Conservation (phyloP, 2,113 vertebrate species). For the Semicossyphus pulcher region DNA sequence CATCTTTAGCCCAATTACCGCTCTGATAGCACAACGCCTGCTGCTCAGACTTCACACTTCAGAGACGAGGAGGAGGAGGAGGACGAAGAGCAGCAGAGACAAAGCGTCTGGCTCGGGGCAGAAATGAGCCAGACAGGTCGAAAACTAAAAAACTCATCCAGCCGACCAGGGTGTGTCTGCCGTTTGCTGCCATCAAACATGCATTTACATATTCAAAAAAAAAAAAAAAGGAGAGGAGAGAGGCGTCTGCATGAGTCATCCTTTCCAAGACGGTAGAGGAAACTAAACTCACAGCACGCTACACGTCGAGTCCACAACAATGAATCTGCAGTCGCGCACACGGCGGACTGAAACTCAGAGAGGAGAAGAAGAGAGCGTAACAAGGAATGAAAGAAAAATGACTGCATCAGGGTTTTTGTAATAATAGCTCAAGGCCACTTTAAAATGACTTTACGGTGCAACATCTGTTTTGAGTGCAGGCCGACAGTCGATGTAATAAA, state of each 20-base stretch:
- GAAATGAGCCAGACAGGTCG: slow-evolving; percentile 61
- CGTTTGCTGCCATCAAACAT: slow-evolving; percentile 53
- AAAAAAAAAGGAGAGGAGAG: slow-evolving; percentile 44
- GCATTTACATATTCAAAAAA: slow-evolving; percentile 76
- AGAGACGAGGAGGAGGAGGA: slow-evolving; percentile 37
- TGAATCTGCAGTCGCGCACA: slow-evolving; percentile 4
- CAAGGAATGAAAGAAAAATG: slow-evolving; percentile 34
- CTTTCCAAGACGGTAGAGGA: slow-evolving; percentile 65
- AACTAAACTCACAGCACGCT: slow-evolving; percentile 28
- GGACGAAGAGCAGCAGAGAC: slow-evolving; percentile 45
- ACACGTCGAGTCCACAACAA: slow-evolving; percentile 5
- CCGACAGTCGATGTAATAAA: slow-evolving; percentile 47
- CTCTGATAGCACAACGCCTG: slow-evolving; percentile 50
- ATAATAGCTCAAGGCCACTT: slow-evolving; percentile 55
- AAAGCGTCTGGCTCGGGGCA: slow-evolving; percentile 46
- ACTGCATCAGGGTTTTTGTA: slow-evolving; percentile 39
- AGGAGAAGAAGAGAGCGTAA: background rate
- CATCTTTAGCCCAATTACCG: slow-evolving; percentile 71
- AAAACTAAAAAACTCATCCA: slow-evolving; percentile 54
- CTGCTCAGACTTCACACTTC: slow-evolving; percentile 64
- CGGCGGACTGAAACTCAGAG: background rate
- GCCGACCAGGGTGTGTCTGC: slow-evolving; percentile 56
- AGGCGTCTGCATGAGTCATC: slow-evolving; percentile 69
- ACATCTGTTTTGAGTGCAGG: slow-evolving; percentile 59
- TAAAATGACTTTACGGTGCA: slow-evolving; percentile 56